A percentile compares a stretch with the other conserved stretches of the same genome.
Conservation (phyloP, 2,113 vertebrate species). For the Elanoides forficatus region DNA sequence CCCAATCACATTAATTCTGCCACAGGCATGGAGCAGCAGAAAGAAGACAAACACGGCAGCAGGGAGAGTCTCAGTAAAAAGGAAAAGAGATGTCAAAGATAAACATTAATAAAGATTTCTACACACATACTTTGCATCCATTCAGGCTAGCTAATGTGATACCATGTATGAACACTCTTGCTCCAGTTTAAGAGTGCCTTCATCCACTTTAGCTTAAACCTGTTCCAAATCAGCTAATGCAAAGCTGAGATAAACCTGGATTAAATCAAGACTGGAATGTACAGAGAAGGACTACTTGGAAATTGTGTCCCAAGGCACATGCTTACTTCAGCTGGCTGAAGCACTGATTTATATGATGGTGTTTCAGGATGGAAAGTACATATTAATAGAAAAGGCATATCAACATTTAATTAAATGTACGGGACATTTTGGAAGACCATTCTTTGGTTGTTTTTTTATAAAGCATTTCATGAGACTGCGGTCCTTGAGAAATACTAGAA, state of each 20-base stretch:
- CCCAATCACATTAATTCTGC: neutral
- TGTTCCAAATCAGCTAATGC: neutral
- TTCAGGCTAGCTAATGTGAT: neutral
- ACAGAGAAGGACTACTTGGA: neutral
- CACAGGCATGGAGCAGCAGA: neutral
- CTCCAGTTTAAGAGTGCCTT: neutral
- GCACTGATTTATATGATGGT: neutral
- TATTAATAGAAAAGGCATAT: neutral
- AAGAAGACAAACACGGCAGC: neutral
- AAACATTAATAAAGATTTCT: neutral
- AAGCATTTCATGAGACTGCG: neutral
- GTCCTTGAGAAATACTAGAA: neutral
- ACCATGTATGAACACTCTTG: neutral
- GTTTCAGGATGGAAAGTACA: conserved; percentile 5
- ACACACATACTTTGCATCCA: neutral
- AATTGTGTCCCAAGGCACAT: neutral
- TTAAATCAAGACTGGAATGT: conserved; percentile 46
- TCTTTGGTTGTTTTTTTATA: neutral
- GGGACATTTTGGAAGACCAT: neutral
- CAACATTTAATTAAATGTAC: neutral
- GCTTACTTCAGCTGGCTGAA: neutral
- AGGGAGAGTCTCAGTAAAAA: neutral
- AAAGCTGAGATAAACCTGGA: conserved; percentile 28
- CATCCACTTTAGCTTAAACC: neutral
- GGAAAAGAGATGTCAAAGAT: neutral